Percentiles rank a stretch among this genome's conserved stretches.
These are phyloP conservation scores for Origma solitaria DNA, from an alignment of 2,113 vertebrate species.

Conservation along the genomic window DNA sequence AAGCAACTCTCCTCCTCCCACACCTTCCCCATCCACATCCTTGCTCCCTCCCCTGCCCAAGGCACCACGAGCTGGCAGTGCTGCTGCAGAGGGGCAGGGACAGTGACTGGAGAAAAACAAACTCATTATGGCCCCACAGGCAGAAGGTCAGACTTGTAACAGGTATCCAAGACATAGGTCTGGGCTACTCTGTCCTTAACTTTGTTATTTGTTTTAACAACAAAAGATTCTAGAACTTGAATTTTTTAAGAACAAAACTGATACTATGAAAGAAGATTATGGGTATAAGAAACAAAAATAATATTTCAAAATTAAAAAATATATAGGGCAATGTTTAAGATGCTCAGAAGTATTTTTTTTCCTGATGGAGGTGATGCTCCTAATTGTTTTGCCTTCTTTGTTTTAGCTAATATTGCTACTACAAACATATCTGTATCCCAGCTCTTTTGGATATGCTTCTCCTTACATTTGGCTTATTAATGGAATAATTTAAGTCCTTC, in stretches of 20 bases:
- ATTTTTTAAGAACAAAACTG: neutral
- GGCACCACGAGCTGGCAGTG: no score
- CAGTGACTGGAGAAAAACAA: no score
- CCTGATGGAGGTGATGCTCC: fast-evolving
- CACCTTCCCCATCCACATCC: no score
- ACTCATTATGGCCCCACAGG: no score
- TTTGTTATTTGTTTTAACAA: neutral
- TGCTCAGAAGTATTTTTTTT: neutral
- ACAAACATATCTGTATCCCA: neutral
- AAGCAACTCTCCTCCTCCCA: no score
- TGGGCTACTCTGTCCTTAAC: neutral
- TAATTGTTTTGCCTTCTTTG: neutral
- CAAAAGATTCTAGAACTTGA: neutral
- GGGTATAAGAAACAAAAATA: neutral
- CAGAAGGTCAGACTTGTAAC: no score
- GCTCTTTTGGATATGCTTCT: neutral
- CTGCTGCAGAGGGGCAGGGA: no score
- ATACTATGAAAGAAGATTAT: neutral
- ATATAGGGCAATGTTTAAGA: neutral
- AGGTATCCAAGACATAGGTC: neutral
- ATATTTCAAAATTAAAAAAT: neutral
- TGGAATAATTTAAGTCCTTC: neutral
- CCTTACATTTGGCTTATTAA: neutral
- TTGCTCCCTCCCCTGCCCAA: no score
- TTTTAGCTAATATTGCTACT: neutral